Percentiles rank a stretch among this genome's conserved stretches.
Evolutionary conservation across 2,797 vertebrate species (phyloP).

Genomic region (Enteromius treurensis): DNA sequence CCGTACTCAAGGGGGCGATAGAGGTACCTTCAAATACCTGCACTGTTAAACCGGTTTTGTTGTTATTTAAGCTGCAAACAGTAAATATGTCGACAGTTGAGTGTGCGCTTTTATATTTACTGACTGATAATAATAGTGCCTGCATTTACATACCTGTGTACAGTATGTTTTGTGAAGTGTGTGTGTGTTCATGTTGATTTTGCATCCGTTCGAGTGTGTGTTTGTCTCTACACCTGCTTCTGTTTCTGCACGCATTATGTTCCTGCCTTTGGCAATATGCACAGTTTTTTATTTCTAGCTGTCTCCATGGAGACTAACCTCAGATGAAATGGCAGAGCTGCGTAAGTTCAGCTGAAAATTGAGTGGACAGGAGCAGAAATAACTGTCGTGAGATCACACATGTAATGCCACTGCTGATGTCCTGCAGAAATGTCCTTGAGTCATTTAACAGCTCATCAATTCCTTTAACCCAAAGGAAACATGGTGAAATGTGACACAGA

Average conservation of each 20-base stretch:
- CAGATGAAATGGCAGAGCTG: slow-evolving; percentile 46
- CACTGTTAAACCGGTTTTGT: neutral
- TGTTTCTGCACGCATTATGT: neutral
- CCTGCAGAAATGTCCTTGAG: slow-evolving; percentile 1
- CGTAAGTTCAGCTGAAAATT: slow-evolving; percentile 23
- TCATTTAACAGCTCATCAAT: slow-evolving; percentile 7
- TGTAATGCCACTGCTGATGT: neutral
- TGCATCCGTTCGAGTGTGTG: neutral
- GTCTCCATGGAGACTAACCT: slow-evolving; percentile 55
- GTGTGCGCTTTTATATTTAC: neutral
- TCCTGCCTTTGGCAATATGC: slow-evolving; percentile 34
- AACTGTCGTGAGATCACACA: neutral
- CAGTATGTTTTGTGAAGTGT: neutral
- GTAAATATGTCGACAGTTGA: neutral
- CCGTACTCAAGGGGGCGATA: neutral
- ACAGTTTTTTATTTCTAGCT: slow-evolving; percentile 6
- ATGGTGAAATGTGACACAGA: neutral
- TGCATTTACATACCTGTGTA: neutral
- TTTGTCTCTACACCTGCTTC: slow-evolving; percentile 7
- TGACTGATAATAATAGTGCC: neutral
- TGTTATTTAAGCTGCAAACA: neutral
- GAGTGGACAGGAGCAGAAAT: slow-evolving; percentile 46
- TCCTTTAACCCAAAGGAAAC: neutral
- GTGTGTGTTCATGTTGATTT: neutral
- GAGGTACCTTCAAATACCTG: neutral